A percentile compares a stretch with the other conserved stretches of the same genome.
Evolutionary conservation across 2,888 invertebrate species (phyloP).

Genomic region (Platycheirus albimanus): DNA sequence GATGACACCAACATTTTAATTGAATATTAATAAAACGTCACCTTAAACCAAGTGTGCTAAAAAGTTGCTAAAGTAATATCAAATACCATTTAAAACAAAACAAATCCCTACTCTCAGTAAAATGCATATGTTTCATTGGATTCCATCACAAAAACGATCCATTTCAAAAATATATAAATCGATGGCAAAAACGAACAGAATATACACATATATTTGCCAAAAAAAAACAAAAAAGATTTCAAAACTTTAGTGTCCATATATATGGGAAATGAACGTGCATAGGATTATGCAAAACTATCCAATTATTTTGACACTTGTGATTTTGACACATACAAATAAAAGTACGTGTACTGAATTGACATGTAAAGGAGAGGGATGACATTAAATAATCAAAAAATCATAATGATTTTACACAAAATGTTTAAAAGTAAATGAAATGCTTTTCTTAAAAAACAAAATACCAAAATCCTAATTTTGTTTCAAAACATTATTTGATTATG

Average conservation of each 20-base stretch:
- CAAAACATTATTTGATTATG: slow-evolving; percentile 3
- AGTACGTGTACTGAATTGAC: slow-evolving; percentile 60
- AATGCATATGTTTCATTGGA: slow-evolving; percentile 13
- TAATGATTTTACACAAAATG: slow-evolving; percentile 71
- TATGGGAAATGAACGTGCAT: slow-evolving; percentile 63
- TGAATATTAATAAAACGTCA: background rate
- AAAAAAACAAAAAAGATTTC: slow-evolving; percentile 21
- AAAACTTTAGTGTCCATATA: slow-evolving; percentile 10
- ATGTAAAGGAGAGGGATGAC: slow-evolving; percentile 65
- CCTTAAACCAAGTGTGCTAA: background rate
- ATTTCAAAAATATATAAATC: slow-evolving; percentile 36
- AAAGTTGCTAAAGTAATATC: slow-evolving; percentile 1
- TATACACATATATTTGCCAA: slow-evolving; percentile 54
- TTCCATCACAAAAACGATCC: slow-evolving; percentile 51
- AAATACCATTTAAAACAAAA: slow-evolving; percentile 10
- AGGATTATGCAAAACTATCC: slow-evolving; percentile 61
- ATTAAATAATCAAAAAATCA: too few relatives aligned
- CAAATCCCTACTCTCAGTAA: slow-evolving; percentile 20
- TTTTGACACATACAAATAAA: slow-evolving; percentile 64
- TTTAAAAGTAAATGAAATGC: slow-evolving; percentile 29
- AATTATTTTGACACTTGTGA: slow-evolving; percentile 47
- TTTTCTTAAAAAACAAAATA: slow-evolving; percentile 21
- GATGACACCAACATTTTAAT: too few relatives aligned
- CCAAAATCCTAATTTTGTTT: slow-evolving; percentile 24
- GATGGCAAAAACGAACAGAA: slow-evolving; percentile 57